Conservation (phyloP, 2,888 invertebrate species). For the Gisinianus flammeolus region DNA sequence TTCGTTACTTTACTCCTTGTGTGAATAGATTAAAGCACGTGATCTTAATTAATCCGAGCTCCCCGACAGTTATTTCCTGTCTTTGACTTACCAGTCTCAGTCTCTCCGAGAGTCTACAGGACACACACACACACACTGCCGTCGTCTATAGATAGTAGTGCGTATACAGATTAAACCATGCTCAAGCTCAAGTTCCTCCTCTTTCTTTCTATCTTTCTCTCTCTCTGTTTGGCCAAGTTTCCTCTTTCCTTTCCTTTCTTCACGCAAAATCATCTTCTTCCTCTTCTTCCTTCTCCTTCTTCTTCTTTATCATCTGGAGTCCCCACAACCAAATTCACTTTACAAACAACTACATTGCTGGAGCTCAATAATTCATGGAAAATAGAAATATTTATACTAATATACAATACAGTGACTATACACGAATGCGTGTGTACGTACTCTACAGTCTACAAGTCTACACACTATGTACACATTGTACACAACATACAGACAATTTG, state of each 20-base stretch:
- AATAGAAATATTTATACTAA: background rate
- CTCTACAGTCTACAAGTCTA: no score
- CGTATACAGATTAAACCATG: slow-evolving; percentile 20
- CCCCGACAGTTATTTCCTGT: slow-evolving; percentile 37
- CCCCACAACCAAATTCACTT: background rate
- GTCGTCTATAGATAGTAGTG: background rate
- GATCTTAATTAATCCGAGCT: slow-evolving; percentile 44
- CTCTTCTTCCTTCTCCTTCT: slow-evolving; percentile 7
- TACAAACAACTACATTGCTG: background rate
- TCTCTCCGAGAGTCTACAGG: background rate
- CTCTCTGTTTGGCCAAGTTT: slow-evolving; percentile 26
- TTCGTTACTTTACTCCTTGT: slow-evolving; percentile 30
- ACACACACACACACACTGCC: background rate
- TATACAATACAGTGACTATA: no score
- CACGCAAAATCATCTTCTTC: slow-evolving; percentile 5
- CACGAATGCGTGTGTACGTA: no score
- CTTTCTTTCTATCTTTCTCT: background rate
- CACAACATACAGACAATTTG: no score
- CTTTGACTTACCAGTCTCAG: slow-evolving; percentile 32
- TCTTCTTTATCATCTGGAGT: background rate
- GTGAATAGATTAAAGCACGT: slow-evolving; percentile 44
- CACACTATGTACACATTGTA: no score
- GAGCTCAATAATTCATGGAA: background rate
- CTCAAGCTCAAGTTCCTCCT: background rate
- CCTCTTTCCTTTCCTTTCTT: slow-evolving; percentile 21